Conservation (phyloP, 2,113 vertebrate genomes). For the Trichomycterus rosablanca region DNA sequence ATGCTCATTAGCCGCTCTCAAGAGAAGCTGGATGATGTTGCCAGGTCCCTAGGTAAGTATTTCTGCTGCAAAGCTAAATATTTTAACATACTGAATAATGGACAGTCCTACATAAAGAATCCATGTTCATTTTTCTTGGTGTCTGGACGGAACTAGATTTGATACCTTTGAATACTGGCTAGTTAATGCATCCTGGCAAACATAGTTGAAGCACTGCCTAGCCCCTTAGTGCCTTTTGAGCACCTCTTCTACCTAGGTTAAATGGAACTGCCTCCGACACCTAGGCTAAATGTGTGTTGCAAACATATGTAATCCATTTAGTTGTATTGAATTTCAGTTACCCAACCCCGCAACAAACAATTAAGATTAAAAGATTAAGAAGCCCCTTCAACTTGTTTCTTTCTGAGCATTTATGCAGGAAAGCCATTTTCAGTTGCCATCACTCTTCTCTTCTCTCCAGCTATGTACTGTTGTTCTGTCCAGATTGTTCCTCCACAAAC, state of each 20-base stretch:
- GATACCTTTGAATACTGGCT: conserved; percentile 13
- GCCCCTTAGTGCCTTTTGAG: conserved; percentile 5
- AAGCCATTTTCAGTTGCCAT: too few relatives aligned
- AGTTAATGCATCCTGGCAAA: conserved; percentile 32
- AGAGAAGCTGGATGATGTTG: conserved; percentile 85
- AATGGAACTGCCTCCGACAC: neutral
- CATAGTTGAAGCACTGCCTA: conserved; percentile 9
- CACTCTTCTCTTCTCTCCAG: too few relatives aligned
- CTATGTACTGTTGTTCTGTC: too few relatives aligned
- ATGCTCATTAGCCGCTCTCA: conserved; percentile 90
- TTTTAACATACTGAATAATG: conserved; percentile 29
- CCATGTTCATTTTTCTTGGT: conserved; percentile 32
- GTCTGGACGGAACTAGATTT: conserved; percentile 20
- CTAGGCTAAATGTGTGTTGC: neutral
- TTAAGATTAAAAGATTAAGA: neutral
- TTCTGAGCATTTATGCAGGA: too few relatives aligned
- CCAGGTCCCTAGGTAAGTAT: conserved; percentile 79
- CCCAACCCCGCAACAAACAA: neutral
- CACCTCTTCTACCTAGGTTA: conserved; percentile 13
- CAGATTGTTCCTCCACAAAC: too few relatives aligned
- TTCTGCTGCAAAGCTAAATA: conserved; percentile 3
- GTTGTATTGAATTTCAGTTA: neutral
- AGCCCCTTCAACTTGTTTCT: too few relatives aligned
- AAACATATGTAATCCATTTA: neutral
- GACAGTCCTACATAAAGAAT: conserved; percentile 38